Conservation (phyloP, 2,888 invertebrate species). For the Helicoverpa assulta region DNA sequence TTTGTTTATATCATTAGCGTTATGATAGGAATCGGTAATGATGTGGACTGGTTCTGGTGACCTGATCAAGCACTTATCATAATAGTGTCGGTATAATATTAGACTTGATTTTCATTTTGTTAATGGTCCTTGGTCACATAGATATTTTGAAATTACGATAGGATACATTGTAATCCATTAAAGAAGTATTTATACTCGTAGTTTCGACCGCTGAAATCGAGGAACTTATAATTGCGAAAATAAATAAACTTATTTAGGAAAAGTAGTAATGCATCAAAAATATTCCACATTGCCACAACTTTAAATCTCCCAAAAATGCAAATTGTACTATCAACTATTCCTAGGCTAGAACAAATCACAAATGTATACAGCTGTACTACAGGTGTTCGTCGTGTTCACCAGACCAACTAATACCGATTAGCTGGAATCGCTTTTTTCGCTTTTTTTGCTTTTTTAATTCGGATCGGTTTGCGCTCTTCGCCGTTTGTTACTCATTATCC, state of each 20-base stretch:
- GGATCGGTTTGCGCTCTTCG: conserved; percentile 73
- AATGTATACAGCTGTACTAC: conserved; percentile 54
- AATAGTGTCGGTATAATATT: background rate
- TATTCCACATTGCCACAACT: background rate
- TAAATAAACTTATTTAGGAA: too few species aligned
- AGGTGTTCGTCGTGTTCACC: conserved; percentile 69
- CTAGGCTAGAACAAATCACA: background rate
- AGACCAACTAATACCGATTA: conserved; percentile 83
- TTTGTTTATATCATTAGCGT: conserved; percentile 1
- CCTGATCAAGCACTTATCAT: background rate
- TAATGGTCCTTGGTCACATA: background rate
- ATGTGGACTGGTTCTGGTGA: background rate
- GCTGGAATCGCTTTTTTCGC: conserved; percentile 60
- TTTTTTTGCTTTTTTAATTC: conserved; percentile 62
- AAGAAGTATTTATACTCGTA: too few species aligned
- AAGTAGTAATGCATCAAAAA: background rate
- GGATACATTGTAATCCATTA: too few species aligned
- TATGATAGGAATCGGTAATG: conserved; percentile 3
- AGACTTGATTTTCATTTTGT: background rate
- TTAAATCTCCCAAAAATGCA: background rate
- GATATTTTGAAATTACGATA: too few species aligned
- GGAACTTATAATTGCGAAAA: too few species aligned
- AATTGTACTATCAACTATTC: background rate
- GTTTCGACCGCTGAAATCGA: background rate
- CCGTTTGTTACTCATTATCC: conserved; percentile 77